A percentile compares a stretch with the other conserved stretches of the same genome.
phyloP scores from a whole-genome alignment of 2,888 invertebrate genomes.

The Caenorhabditis plicata region DNA sequence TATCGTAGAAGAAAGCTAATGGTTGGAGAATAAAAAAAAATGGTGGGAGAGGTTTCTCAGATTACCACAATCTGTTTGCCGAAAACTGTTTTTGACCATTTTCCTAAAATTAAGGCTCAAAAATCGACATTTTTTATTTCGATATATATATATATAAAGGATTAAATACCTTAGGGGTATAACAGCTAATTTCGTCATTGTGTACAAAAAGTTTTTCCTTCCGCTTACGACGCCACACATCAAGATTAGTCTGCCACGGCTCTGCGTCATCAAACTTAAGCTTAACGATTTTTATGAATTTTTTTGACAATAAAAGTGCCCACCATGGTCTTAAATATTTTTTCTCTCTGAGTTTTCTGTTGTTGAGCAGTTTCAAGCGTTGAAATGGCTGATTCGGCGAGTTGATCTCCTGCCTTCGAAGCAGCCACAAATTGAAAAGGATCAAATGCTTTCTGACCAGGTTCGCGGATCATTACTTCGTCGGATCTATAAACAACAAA shows the following conservation, averaged over 20 bases:
- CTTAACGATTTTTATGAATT: conserved; percentile 2
- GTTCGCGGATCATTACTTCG: conserved; percentile 30
- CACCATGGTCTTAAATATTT: conserved; percentile 11
- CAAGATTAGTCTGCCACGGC: conserved; percentile 43
- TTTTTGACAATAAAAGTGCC: neutral
- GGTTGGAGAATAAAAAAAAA: too few species aligned
- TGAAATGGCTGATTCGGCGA: conserved; percentile 39
- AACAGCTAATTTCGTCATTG: too few species aligned
- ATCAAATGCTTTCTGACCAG: conserved; percentile 37
- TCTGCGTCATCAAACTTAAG: conserved; percentile 29
- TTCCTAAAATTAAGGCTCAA: too few species aligned
- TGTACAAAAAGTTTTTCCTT: conserved; percentile 31
- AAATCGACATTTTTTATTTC: too few species aligned
- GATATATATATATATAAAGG: too few species aligned
- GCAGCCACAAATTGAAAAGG: conserved; percentile 41
- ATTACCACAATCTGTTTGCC: too few species aligned
- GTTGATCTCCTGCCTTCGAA: conserved; percentile 23
- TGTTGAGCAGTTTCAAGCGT: conserved; percentile 36
- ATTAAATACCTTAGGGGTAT: too few species aligned
- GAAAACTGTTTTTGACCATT: too few species aligned
- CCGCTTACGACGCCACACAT: conserved; percentile 43
- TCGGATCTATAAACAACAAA: conserved; percentile 11
- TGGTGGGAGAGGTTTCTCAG: too few species aligned
- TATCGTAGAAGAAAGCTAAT: too few species aligned
- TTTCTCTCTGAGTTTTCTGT: conserved; percentile 31